Conservation (phyloP, 2,888 invertebrate species). For the Calliopum simillimum region DNA sequence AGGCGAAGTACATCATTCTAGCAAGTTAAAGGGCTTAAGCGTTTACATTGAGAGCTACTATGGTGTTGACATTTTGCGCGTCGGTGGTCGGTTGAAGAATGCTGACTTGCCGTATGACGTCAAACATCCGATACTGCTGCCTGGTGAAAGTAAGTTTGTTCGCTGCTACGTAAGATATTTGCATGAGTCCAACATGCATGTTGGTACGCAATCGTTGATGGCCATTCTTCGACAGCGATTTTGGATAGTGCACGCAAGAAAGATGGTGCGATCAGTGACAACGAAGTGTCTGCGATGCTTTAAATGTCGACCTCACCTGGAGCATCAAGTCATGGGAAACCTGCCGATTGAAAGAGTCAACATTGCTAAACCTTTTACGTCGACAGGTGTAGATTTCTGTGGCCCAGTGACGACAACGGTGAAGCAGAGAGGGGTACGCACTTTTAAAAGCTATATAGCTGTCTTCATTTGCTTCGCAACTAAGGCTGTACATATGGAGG, state of each 20-base stretch:
- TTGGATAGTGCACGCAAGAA: not conserved
- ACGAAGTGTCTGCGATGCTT: not conserved
- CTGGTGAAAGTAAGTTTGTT: not conserved
- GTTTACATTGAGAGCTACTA: constrained; percentile 25
- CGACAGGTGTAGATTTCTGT: constrained; percentile 39
- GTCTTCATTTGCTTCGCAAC: constrained; percentile 37
- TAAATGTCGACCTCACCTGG: not conserved
- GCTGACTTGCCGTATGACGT: constrained; percentile 29
- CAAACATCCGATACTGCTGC: not conserved
- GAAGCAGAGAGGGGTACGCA: constrained; percentile 7
- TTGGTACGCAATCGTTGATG: constrained; percentile 1
- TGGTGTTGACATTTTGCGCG: constrained; percentile 29
- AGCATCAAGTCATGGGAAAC: not conserved
- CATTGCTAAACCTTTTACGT: constrained; percentile 33
- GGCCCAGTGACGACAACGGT: constrained; percentile 28
- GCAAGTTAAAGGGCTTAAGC: constrained; percentile 24
- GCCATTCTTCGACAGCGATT: not conserved
- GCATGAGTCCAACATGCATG: not conserved
- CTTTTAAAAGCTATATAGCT: constrained; percentile 38
- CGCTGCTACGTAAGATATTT: constrained; percentile 3
- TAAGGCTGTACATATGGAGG: constrained; percentile 38
- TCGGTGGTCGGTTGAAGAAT: constrained; percentile 31
- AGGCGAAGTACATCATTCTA: not conserved
- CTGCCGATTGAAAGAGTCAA: constrained; percentile 33
- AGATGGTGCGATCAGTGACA: constrained; percentile 4